Base-by-base conservation (phyloP, 2,113 vertebrate genomes). In the Balaeniceps rex region DNA sequence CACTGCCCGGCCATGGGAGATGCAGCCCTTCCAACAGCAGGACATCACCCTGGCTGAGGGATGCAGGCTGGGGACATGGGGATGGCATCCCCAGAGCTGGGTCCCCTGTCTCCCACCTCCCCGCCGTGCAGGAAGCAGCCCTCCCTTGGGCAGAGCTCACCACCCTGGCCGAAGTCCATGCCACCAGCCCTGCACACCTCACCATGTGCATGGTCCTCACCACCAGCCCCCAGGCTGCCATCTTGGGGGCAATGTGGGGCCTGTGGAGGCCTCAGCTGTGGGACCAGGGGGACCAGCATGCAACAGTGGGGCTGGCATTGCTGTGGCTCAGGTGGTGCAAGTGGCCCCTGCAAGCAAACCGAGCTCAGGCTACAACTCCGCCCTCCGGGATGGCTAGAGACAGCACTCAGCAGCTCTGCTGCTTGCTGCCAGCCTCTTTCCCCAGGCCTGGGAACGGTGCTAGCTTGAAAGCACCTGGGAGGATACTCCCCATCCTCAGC, bases 121-220 rank as follows among this genome's bases (percentile, higher is more conserved):
- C 2, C 3, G 19, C 44, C 7, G 0, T 31, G n/a, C 25, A n/a
- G 46, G 28, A 49, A 4, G 3, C 51, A 69, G 44, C 57, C 11
- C 5, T 49, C 28, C 16, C 47, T 68, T 2, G 0, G 42, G 38
- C 76, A 76, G 40, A 60, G 36, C 63, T 51, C 61, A 7, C 4
- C 1, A 0, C 29, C 64, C 54, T 0, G 0, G 46, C 5, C 21
- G 0, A 25, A 46, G 22, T 12, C 65, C 15, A 18, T 6, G 2
- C 38, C 75, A 24, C 21, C 74, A 63, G 54, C 64, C 52, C 47
- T 6, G 26, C 26, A 1, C 38, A 14, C 23, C 25, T 57, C 0
- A 0, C n/a, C 0, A 1, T 25, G 66, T 3, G 0, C 6, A 19
- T 22, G 47, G 3, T 31, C 54, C 49, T 42, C 10, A 2, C 40